phyloP scores from a whole-genome alignment of 2,113 vertebrate species.

The Hyperoodon ampullatus region DNA sequence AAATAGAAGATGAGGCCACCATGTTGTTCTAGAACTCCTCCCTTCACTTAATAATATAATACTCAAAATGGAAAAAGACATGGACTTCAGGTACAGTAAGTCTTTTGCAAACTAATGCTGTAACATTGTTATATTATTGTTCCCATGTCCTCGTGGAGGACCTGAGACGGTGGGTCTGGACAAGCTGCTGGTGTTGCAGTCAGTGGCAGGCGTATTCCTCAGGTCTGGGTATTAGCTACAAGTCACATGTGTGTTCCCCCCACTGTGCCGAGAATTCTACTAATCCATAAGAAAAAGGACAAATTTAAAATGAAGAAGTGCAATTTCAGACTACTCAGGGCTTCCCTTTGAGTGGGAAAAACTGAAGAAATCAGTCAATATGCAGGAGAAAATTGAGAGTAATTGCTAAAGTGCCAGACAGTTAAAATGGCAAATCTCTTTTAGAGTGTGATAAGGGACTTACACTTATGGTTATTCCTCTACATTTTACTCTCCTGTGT shows the following conservation, averaged over 20 bases:
- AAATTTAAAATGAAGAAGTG: not conserved
- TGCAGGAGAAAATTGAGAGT: not conserved
- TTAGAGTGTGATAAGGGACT: not conserved
- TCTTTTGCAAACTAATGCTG: not conserved
- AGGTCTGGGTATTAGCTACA: not conserved
- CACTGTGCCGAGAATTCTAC: fast-evolving
- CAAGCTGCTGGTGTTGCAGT: fast-evolving
- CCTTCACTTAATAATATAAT: not conserved
- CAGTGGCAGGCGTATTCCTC: fast-evolving
- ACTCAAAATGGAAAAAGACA: not conserved
- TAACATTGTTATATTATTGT: not conserved
- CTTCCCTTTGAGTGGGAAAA: not conserved
- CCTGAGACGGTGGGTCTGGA: fast-evolving
- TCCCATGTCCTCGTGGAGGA: fast-evolving
- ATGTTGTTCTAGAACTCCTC: not conserved
- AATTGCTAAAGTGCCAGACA: not conserved
- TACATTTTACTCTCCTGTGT: not conserved
- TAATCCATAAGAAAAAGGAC: not conserved
- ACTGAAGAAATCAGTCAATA: not conserved
- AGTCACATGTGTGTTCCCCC: not conserved
- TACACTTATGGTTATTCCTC: too few species aligned
- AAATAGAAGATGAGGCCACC: not conserved
- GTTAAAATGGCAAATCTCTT: not conserved
- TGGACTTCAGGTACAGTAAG: not conserved
- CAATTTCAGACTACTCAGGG: not conserved